Base-by-base conservation (phyloP, 1,140 invertebrate genomes). In the Drosophila virilis region DNA sequence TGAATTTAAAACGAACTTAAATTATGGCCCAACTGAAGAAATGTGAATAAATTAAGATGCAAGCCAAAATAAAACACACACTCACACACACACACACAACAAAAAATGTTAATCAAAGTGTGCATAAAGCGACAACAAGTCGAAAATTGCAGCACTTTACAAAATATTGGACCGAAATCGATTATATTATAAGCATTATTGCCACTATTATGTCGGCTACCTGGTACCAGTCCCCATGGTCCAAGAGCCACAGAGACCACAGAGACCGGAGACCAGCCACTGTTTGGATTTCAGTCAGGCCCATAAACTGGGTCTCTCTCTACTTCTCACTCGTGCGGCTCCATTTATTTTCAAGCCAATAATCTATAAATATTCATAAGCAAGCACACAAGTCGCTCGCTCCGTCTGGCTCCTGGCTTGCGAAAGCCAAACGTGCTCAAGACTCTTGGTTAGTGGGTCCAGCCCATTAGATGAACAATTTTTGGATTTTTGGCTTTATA, bases 341-440 rank as follows among this genome's bases (percentile, higher is more conserved):
- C 13, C 74, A 60, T 71, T 68, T 68, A 71, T 62, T 55, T 62
- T 54, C 80, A 79, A 82, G 83, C 76, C 61, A 42, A 73, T 59
- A 60, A 79, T 82, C 80, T 79, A 83, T 84, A 83, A 83, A 83
- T 84, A 83, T 83, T 82, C 80, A 83, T 83, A 80, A 76, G 82
- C 57, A 68, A 64, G 58, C 75, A 43, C 74, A 54, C 62, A 77
- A 43, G 38, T 59, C 43, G 13, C 8, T 32, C 60, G 37, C 7
- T 45, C n/a, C 13, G 13, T 1, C 52, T 62, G 51, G 74, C 80
- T 81, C 72, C 80, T 79, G 80, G n/a, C 79, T 78, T 78, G 80
- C 76, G 76, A 75, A 84, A 84, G 80, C 48, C 59, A 59, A 60
- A 37, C 55, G 40, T 9, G 54, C 52, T 45, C 17, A 17, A 48